Evolutionary conservation across 2,113 vertebrate genomes (phyloP), one percentile per base, ranked within the genome.

Genomic region (Notiomystis cincta): DNA sequence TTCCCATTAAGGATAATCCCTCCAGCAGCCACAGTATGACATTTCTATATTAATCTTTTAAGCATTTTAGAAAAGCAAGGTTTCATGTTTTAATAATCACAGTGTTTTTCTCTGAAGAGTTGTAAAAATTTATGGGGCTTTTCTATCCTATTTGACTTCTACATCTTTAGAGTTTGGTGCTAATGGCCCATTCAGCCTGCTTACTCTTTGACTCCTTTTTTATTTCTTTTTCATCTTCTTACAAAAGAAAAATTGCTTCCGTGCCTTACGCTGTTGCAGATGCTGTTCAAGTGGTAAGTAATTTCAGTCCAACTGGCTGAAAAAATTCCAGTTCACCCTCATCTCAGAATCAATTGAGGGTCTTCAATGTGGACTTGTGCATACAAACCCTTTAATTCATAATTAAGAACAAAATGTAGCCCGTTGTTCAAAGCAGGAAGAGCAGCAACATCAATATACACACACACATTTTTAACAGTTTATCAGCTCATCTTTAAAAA

Each of bases 1-100:
- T 96, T 95, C 94, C 96, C 96, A 93, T 97, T 97, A 97, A 93
- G 93, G 91, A 93, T 96, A 96, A 97, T 96, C 96, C 96, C 94
- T 94, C 83, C 92, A 94, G 95, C 94, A 95, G 93, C 95, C 93
- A 88, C 91, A 92, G 93, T 91, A 94, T 93, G 94, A 96, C 95
- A 94, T 95, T 97, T 93, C 96, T 94, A 91, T 96, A 96, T 97
- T 97, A 96, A 97, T 97, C 97, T 97, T 97, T 93, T 95, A 95
- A 96, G 95, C 88, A 95, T 97, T 97, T 97, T 84, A 88, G 92
- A 92, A 97, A 97, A 95, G 93, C 87, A 93, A 94, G 92, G 91
- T 97, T 96, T 97, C 97, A 93, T 97, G 95, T 97, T 97, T 97
- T 96, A 97, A 97, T 97, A 96, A 97, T 97, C 96, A 93, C 72